A percentile compares a stretch with the other conserved stretches of the same genome.
phyloP scores from a whole-genome alignment of 2,797 vertebrate genomes.

The Phataginus tricuspis region DNA sequence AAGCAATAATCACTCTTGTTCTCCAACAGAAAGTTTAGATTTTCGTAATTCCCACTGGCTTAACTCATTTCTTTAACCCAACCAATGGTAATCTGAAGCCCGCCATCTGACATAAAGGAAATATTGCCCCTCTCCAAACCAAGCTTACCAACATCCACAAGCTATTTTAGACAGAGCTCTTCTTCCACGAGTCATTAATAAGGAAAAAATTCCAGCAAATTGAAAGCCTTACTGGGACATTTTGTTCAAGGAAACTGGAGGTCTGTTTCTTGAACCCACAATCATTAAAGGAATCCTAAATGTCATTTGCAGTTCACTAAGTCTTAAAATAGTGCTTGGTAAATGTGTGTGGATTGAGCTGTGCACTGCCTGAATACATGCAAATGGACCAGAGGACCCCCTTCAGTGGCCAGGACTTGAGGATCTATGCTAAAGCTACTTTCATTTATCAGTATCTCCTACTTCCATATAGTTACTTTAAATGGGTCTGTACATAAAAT shows the following conservation, averaged over 20 bases:
- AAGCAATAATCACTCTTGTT: neutral
- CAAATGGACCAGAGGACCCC: neutral
- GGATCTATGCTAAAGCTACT: neutral
- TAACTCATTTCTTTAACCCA: conserved; percentile 28
- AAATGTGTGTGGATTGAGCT: neutral
- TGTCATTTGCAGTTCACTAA: neutral
- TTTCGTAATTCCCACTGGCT: neutral
- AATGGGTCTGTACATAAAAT: neutral
- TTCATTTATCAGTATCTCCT: neutral
- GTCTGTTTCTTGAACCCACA: neutral
- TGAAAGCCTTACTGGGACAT: neutral
- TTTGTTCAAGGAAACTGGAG: neutral
- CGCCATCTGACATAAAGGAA: conserved; percentile 9
- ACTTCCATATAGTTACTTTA: neutral
- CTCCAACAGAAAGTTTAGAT: neutral
- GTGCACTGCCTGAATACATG: rapidly evolving
- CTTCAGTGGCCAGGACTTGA: neutral
- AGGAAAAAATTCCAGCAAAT: conserved; percentile 45
- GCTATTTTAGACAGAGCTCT: neutral
- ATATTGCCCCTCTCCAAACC: neutral
- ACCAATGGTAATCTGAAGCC: neutral
- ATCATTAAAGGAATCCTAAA: neutral
- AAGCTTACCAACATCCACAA: neutral
- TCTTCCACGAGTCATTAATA: neutral
- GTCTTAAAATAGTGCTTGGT: neutral